Evolutionary conservation across 1,140 invertebrate species (phyloP).

Genomic region (Pseudomyrmex concolor): DNA sequence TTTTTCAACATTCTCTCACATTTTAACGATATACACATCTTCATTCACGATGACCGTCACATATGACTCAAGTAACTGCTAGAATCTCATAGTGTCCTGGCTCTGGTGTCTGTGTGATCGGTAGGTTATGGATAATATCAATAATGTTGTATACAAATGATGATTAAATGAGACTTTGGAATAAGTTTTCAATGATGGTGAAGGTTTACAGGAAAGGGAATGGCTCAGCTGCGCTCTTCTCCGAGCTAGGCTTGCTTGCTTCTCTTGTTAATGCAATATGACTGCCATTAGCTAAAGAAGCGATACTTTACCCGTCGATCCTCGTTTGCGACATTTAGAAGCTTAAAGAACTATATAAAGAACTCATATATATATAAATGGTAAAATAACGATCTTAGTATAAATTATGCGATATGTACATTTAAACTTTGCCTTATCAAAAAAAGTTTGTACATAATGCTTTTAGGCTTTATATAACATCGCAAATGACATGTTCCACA

Average conservation of each 20-base stretch:
- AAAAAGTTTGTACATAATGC: neutral
- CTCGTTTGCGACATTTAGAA: conserved; percentile 46
- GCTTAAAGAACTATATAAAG: neutral
- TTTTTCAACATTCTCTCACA: conserved; percentile 74
- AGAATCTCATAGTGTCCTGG: conserved; percentile 84
- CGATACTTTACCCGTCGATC: conserved; percentile 78
- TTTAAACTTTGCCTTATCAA: conserved; percentile 33
- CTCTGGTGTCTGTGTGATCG: conserved; percentile 84
- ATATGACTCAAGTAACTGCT: conserved; percentile 81
- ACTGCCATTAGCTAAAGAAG: conserved; percentile 76
- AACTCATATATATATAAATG: neutral
- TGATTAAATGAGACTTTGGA: conserved; percentile 79
- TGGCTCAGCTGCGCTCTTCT: conserved; percentile 80
- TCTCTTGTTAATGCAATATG: conserved; percentile 79
- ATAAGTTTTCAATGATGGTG: conserved; percentile 75
- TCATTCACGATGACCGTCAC: conserved; percentile 80
- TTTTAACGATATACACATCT: conserved; percentile 76
- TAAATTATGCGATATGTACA: conserved; percentile 32
- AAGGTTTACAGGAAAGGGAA: conserved; percentile 77
- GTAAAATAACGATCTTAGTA: conserved; percentile 33
- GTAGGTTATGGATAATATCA: conserved; percentile 81
- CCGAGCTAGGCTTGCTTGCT: conserved; percentile 79
- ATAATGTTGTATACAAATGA: conserved; percentile 81
- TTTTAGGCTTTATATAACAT: neutral
- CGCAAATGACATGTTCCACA: conserved; percentile 39